Evolutionary conservation across 2,113 vertebrate genomes (phyloP), one percentile per base, ranked within the genome.

Genomic region (Glareola pratincola): DNA sequence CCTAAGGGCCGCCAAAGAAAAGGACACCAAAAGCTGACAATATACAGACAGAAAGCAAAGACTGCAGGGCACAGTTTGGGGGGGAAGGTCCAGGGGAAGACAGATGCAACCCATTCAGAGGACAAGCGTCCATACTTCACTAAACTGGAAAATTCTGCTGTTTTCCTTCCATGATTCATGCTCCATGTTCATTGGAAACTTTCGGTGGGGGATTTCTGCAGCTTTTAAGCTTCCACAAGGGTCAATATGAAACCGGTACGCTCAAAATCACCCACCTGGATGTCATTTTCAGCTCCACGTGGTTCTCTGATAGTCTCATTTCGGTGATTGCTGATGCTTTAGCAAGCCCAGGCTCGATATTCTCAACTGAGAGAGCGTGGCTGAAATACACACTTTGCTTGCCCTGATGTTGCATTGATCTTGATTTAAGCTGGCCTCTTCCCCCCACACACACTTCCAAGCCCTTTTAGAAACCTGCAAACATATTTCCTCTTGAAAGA

Each of bases 121-220:
- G 24, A 32, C 7, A 36, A 60, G 8, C 0, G 4, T 9, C 30
- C 4, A 0, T 29, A 4, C 29, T 74, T 37, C 34, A 19, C 22
- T 12, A 53, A 39, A 41, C 0, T 0, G 4, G 30, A 21, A 12
- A 26, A n/a, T 10, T 5, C 73, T 24, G 30, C 30, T 15, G 11
- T 14, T 84, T 85, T 27, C 15, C 8, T 37, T 36, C 1, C 3
- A 14, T 6, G 4, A 43, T 11, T 24, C 14, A 8, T 10, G 30
- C 39, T 21, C 27, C 34, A 19, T 5, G n/a, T 12, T 62, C 14
- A 3, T 1, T 6, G 32, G 51, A 14, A 85, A 15, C 59, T 41
- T 75, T 41, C 66, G 3, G 1, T 4, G 39, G 9, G 47, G 78
- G 60, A 74, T 63, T 91, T 63, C 39, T 7, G 62, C 26, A 22